Conservation (phyloP, 1,140 invertebrate genomes). For the Diuraphis noxia region DNA sequence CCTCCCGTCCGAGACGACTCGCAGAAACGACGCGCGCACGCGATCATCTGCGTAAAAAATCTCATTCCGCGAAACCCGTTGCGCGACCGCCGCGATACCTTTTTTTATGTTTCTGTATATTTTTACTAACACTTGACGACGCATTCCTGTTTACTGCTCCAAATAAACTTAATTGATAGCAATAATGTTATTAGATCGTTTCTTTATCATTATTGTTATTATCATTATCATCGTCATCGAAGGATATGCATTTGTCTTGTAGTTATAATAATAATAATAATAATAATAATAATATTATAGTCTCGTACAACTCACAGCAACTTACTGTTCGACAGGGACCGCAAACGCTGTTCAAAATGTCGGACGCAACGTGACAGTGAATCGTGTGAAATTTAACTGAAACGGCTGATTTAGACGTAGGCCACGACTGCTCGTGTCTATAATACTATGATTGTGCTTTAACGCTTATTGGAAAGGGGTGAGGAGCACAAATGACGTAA, state of each 20-base stretch:
- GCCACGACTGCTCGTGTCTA: background rate
- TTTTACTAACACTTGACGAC: too few relatives aligned
- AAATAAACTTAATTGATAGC: background rate
- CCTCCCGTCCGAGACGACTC: background rate
- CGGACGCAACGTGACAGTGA: background rate
- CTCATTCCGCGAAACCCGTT: background rate
- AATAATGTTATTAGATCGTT: too few relatives aligned
- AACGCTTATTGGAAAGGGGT: background rate
- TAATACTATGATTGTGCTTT: background rate
- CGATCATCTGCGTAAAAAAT: background rate
- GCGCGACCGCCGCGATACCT: background rate
- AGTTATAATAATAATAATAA: background rate
- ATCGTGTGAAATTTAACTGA: background rate
- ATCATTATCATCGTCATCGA: background rate
- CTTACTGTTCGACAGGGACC: background rate
- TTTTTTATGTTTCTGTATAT: background rate
- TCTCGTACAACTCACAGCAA: background rate
- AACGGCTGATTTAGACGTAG: too few relatives aligned
- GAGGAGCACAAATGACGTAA: background rate
- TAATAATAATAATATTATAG: too few relatives aligned
- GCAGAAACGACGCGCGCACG: background rate
- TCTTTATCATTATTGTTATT: background rate
- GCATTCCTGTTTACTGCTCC: background rate
- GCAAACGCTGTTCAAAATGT: background rate
- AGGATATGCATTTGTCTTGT: background rate